Percentiles rank a stretch among this genome's conserved stretches.
phyloP scores from a whole-genome alignment of 2,797 vertebrate genomes.

The Platyrinchus mystaceus region DNA sequence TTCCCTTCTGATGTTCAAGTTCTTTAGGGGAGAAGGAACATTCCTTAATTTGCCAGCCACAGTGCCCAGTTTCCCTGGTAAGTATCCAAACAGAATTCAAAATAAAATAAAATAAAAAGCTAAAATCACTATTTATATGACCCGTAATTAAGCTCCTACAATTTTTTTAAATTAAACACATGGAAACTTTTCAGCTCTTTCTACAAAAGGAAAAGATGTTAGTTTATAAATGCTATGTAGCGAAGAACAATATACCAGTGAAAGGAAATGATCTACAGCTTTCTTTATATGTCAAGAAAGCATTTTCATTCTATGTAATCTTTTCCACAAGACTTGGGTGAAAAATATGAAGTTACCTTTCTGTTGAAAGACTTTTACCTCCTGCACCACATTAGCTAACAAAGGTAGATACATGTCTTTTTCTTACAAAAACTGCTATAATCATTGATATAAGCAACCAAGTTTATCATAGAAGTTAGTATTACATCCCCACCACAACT shows the following conservation, averaged over 20 bases:
- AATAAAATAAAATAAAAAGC: background rate
- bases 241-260: background rate
- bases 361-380: background rate
- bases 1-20: background rate
- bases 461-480: background rate
- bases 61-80: background rate
- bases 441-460: background rate
- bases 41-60: background rate
- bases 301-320: accelerated
- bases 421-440: background rate
- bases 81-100: background rate
- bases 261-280: background rate
- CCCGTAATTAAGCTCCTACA: background rate
- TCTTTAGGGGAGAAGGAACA: background rate
- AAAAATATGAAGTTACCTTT: background rate
- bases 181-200: background rate
- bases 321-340: background rate
- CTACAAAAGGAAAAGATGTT: background rate
- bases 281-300: background rate
- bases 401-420: background rate
- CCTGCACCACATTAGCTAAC: background rate
- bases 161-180: background rate
- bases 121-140: background rate
- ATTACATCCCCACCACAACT: background rate
- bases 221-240: background rate